phyloP scores from a whole-genome alignment of 2,113 vertebrate species.

The Fulmarus glacialis region DNA sequence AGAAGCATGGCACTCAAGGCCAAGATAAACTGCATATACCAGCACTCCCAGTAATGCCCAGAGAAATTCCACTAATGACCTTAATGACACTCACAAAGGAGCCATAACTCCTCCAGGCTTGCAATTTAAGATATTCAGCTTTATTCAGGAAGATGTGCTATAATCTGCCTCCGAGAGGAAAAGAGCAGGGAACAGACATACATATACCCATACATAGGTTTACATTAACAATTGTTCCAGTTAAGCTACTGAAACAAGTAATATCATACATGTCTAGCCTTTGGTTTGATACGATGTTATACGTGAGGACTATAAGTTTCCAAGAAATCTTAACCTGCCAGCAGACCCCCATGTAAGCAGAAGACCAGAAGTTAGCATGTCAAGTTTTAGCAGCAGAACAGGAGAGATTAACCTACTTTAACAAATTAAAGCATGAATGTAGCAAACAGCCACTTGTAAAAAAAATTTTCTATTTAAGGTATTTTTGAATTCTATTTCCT shows the following conservation, averaged over 20 bases:
- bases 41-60: not conserved
- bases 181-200: not conserved
- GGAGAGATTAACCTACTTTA: not conserved
- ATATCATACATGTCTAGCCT: not conserved
- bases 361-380: not conserved
- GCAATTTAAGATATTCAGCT: not conserved
- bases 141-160: not conserved
- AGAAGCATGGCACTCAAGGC: not conserved
- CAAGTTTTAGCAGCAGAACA: not conserved
- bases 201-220: not conserved
- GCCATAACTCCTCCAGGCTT: not conserved
- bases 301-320: not conserved
- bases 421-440: not conserved
- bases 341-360: not conserved
- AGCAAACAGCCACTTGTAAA: not conserved
- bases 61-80: not conserved
- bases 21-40: not conserved
- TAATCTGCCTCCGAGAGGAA: not conserved
- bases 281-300: not conserved
- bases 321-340: not conserved
- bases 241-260: not conserved
- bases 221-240: not conserved
- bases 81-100: not conserved
- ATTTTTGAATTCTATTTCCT: not conserved
- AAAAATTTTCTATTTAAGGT: not conserved